Percentiles rank a stretch among this genome's conserved stretches.
These are phyloP conservation scores for Psammodynastes pulverulentus DNA, from an alignment of 2,113 vertebrate species.

Conservation along the genomic window DNA sequence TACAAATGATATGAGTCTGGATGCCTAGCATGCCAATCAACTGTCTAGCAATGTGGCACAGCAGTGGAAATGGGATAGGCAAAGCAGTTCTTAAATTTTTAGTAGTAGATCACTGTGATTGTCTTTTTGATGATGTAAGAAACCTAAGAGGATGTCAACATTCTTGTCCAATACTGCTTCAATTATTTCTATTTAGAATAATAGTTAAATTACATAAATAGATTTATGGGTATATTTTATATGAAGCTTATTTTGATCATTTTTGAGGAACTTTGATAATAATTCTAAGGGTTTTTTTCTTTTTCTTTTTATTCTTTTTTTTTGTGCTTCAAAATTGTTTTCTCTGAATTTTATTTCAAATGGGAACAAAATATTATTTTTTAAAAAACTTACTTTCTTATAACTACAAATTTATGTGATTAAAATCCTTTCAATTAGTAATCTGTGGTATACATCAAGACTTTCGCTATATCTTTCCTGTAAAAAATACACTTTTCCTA, in stretches of 20 bases:
- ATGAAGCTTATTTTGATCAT: neutral
- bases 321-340: neutral
- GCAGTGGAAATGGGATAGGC: neutral
- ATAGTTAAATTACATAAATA: neutral
- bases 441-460: neutral
- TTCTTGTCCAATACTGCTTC: neutral
- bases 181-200: neutral
- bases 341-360: neutral
- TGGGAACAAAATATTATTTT: neutral
- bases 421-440: neutral
- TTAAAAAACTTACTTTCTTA: neutral
- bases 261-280: neutral
- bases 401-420: neutral
- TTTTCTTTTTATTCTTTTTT: neutral
- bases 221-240: neutral
- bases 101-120: neutral
- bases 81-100: neutral
- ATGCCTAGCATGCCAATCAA: neutral
- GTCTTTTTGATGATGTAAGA: neutral
- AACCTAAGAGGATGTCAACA: neutral
- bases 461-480: neutral
- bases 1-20: neutral
- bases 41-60: neutral
- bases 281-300: neutral
- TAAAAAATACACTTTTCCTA: neutral